phyloP scores from a whole-genome alignment of 2,797 vertebrate genomes.

The Staurois parvus region DNA sequence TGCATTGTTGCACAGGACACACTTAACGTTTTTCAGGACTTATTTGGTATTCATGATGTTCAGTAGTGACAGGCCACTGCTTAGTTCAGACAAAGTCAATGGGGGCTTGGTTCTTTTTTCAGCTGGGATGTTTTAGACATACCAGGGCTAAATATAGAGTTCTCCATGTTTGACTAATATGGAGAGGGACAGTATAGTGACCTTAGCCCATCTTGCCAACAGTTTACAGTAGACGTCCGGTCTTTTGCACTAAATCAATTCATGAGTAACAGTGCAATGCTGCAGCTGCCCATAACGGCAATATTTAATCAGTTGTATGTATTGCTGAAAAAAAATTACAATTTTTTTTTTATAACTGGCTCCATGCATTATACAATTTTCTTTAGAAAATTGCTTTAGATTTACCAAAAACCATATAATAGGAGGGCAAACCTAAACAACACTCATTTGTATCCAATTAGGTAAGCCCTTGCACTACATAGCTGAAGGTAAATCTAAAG shows the following conservation, averaged over 20 bases:
- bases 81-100: constrained; percentile 61
- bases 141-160: constrained; percentile 75
- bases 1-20: neutral
- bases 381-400: too few relatives aligned
- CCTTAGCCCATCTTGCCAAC: constrained; percentile 69
- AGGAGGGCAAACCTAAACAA: too few relatives aligned
- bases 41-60: constrained; percentile 20
- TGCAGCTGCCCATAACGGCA: neutral
- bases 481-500: too few relatives aligned
- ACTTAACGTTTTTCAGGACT: neutral
- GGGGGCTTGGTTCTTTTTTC: constrained; percentile 59
- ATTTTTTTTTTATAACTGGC: too few relatives aligned
- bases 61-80: constrained; percentile 18
- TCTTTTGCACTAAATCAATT: constrained; percentile 10
- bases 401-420: too few relatives aligned
- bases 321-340: too few relatives aligned
- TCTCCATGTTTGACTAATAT: constrained; percentile 78
- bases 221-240: constrained; percentile 69
- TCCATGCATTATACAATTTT: too few relatives aligned
- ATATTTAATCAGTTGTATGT: too few relatives aligned
- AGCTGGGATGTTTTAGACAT: constrained; percentile 65
- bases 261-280: neutral
- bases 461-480: too few relatives aligned
- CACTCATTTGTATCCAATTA: too few relatives aligned
- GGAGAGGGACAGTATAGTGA: constrained; percentile 73